These are phyloP conservation scores for Ormyrus nitidulus DNA, from an alignment of 2,888 invertebrate genomes.

Conservation along the genomic window DNA sequence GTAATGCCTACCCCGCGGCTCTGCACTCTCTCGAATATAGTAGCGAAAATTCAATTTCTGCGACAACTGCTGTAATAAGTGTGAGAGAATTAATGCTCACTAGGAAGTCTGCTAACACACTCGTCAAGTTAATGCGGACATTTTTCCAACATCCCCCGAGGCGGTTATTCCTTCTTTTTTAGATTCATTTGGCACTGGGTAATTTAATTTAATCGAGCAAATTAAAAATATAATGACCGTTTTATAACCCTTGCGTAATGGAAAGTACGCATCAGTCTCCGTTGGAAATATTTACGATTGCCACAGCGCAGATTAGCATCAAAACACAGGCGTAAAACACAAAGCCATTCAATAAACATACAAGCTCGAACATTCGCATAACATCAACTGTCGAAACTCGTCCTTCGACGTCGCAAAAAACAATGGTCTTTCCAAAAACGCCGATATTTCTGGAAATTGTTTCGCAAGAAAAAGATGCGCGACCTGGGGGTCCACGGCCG, in stretches of 20 bases:
- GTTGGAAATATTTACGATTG: too few species aligned
- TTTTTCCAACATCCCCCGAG: not conserved
- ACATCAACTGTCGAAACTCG: conserved; percentile 1
- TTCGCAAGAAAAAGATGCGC: not conserved
- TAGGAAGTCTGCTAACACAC: not conserved
- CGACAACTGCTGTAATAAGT: conserved; percentile 13
- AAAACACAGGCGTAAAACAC: too few species aligned
- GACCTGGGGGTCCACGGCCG: not conserved
- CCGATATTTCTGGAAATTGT: not conserved
- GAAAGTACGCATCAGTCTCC: too few species aligned
- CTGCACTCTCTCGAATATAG: not conserved
- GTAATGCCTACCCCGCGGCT: conserved; percentile 13
- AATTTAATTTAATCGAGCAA: conserved; percentile 18
- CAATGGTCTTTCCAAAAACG: conserved; percentile 5
- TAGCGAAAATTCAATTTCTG: conserved; percentile 24
- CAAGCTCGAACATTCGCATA: not conserved
- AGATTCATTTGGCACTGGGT: not conserved
- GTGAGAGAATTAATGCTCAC: conserved; percentile 18
- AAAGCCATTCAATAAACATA: too few species aligned
- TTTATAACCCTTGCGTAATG: too few species aligned
- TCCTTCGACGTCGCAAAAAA: not conserved
- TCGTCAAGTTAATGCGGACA: not conserved
- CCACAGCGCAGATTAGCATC: too few species aligned
- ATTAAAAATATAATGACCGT: not conserved
- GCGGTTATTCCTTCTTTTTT: not conserved